Evolutionary conservation across 2,888 invertebrate genomes (phyloP).

Genomic region (Philopedon plagiatum): DNA sequence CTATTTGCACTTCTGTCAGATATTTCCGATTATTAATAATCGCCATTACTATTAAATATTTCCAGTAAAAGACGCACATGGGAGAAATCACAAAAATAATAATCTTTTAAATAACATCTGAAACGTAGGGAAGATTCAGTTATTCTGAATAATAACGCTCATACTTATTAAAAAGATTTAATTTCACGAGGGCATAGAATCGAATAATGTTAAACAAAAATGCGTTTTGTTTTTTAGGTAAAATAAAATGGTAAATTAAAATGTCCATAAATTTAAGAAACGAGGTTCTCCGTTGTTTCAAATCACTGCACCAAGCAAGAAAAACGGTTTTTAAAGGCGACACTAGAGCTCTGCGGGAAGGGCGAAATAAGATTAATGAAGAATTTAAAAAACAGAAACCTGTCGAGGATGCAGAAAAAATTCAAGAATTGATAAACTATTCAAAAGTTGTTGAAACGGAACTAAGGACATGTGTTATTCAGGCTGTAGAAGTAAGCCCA

Average conservation of each 20-base stretch:
- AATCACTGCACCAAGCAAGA: conserved; percentile 80
- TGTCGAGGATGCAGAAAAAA: conserved; percentile 73
- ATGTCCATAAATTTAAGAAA: conserved; percentile 57
- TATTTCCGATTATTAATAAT: too few relatives aligned
- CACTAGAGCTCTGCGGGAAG: conserved; percentile 73
- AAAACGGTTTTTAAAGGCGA: conserved; percentile 79
- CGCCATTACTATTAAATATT: too few relatives aligned
- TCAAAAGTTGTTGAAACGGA: conserved; percentile 80
- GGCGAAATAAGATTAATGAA: conserved; percentile 81
- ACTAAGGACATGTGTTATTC: conserved; percentile 80
- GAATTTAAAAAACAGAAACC: conserved; percentile 80
- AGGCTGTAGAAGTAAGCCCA: conserved; percentile 78
- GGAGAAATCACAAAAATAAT: too few relatives aligned
- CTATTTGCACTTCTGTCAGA: too few relatives aligned
- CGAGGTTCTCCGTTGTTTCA: conserved; percentile 80
- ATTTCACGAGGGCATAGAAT: too few relatives aligned
- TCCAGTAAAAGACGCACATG: too few relatives aligned
- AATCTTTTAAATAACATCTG: too few relatives aligned
- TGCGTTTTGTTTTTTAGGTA: background rate
- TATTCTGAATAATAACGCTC: too few relatives aligned
- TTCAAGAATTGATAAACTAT: conserved; percentile 79
- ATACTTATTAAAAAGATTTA: too few relatives aligned
- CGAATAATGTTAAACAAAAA: too few relatives aligned
- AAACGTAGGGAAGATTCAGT: too few relatives aligned
- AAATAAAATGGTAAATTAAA: background rate